Evolutionary conservation across 2,888 invertebrate species (phyloP), one percentile per base, ranked within the genome.

Genomic region (Busseola fusca): DNA sequence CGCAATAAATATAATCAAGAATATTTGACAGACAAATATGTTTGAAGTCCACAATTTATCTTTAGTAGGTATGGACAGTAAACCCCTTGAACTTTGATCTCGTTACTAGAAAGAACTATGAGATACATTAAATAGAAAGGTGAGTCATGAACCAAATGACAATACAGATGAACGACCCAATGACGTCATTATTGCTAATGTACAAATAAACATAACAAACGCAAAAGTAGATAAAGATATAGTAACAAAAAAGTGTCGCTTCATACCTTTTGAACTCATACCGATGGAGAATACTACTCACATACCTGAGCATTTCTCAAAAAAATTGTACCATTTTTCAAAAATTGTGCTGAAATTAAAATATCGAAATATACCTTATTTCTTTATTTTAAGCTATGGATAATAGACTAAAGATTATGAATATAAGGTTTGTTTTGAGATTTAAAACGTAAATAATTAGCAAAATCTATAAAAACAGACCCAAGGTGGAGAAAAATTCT

Each of bases 61-160:
- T 18, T 25, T 42, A 57, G 1, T 42, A 27, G 16, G 9, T 56
- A 57, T 9, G n/a, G 10, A 50, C 14, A 21, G 3, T 69, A 37
- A 63, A 62, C 69, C 25, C 59, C 56, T 67, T 72, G 72, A 76
- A 42, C 76, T 40, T 56, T 64, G 45, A 60, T 64, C 68, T 56
- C 48, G 14, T 42, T 40, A 48, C 40, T 52, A 40, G 48, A 69
- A 50, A 37, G 18, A 64, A 50, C 14, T 16, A 37, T 10, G 1
- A 50, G 48, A 50, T 37, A 18, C 10, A n/a, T n/a, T n/a, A n/a
- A 68, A 64, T 54, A 74, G 50, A 3, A 5, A 40, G 3, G 40
- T 64, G 76, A 72, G 9, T 72, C 76, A 76, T 60, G 30, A 52
- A 42, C 66, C 25, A 25, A 58, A 76, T 64, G n/a, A 72, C 67